Evolutionary conservation across 2,888 invertebrate species (phyloP).

Genomic region (Dasysyrphus albostriatus): DNA sequence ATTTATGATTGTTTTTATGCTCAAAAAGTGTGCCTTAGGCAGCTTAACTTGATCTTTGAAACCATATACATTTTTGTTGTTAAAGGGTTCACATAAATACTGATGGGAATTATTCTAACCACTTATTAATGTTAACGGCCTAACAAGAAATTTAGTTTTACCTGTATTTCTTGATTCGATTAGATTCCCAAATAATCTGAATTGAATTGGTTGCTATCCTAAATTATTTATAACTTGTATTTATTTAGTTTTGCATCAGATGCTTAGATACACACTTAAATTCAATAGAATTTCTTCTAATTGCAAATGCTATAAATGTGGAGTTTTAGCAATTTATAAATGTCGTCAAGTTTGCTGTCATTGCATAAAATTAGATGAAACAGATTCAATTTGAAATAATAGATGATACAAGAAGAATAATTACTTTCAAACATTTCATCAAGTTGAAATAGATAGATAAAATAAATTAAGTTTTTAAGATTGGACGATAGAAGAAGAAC

Average conservation of each 20-base stretch:
- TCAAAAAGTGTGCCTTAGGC: constrained; percentile 5
- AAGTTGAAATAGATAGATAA: too few relatives aligned
- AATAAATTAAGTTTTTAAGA: too few relatives aligned
- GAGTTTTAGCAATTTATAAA: too few relatives aligned
- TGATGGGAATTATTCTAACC: neutral
- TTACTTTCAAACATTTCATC: too few relatives aligned
- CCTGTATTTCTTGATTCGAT: constrained; percentile 1
- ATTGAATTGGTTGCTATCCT: constrained; percentile 1
- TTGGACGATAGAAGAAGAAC: too few relatives aligned
- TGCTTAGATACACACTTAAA: neutral
- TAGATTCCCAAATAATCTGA: neutral
- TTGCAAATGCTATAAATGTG: too few relatives aligned
- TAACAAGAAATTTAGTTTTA: neutral
- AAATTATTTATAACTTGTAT: neutral
- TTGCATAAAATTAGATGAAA: too few relatives aligned
- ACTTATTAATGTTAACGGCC: neutral
- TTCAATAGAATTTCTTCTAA: neutral
- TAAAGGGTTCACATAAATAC: neutral
- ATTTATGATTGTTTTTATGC: neutral
- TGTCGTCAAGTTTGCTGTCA: too few relatives aligned
- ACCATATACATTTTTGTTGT: neutral
- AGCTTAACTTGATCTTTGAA: neutral
- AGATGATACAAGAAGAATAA: too few relatives aligned
- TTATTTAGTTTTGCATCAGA: neutral
- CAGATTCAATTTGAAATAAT: too few relatives aligned